phyloP scores from a whole-genome alignment of 2,888 invertebrate genomes.

The Dinocampus coccinellae region DNA sequence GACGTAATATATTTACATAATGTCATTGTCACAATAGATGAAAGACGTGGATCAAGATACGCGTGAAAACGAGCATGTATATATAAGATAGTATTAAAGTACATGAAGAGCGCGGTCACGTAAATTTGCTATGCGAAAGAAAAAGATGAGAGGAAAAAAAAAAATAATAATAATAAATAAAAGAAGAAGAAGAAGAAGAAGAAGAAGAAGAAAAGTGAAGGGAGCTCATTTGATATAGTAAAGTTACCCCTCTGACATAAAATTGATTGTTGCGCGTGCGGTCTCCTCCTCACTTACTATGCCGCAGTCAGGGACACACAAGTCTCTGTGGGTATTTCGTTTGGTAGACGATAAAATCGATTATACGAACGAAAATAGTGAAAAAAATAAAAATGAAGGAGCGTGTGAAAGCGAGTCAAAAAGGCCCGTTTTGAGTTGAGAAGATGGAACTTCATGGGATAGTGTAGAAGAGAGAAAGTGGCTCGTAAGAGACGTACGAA shows the following conservation, averaged over 20 bases:
- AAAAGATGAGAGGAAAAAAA: neutral
- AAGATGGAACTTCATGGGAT: neutral
- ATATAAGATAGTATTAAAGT: neutral
- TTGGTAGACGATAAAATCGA: neutral
- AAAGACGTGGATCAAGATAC: neutral
- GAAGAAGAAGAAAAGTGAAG: neutral
- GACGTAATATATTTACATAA: neutral
- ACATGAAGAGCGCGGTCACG: neutral
- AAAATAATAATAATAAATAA: no score
- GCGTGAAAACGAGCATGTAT: neutral
- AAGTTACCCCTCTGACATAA: slow-evolving; percentile 1
- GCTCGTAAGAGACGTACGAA: neutral
- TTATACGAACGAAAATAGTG: neutral
- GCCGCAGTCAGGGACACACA: slow-evolving; percentile 11
- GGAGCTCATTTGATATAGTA: slow-evolving; percentile 1
- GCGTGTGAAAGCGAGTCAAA: slow-evolving; percentile 21
- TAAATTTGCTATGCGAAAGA: neutral
- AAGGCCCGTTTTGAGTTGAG: slow-evolving; percentile 16
- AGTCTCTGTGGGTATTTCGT: slow-evolving; percentile 16
- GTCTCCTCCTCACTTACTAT: neutral
- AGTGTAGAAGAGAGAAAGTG: neutral
- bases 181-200: neutral
- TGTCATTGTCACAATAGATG: neutral
- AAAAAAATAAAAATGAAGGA: neutral
- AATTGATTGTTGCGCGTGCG: slow-evolving; percentile 25